phyloP scores from a whole-genome alignment of 2,888 invertebrate genomes.

The Sesamia inferens region DNA sequence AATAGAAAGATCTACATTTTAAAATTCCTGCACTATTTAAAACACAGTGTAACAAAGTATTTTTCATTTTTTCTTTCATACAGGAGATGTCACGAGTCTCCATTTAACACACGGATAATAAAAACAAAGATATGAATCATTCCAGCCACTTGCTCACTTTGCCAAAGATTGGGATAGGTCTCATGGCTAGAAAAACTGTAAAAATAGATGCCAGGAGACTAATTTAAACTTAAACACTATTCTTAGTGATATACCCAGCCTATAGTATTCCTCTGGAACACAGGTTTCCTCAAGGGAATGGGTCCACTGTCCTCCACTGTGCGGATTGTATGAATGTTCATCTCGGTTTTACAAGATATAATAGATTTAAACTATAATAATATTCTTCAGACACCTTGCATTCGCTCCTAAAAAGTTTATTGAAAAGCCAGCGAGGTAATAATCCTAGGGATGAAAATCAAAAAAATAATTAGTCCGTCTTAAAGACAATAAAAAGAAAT shows the following conservation, averaged over 20 bases:
- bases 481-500: too few species aligned
- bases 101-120: neutral
- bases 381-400: neutral
- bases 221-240: neutral
- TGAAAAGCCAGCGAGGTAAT: too few species aligned
- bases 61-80: conserved; percentile 12
- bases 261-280: neutral
- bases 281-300: neutral
- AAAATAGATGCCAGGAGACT: neutral
- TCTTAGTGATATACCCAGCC: neutral
- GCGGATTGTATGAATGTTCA: neutral
- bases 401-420: neutral
- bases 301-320: neutral
- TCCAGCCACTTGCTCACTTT: conserved; percentile 1
- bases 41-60: conserved; percentile 2
- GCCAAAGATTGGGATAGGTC: neutral
- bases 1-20: neutral
- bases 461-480: too few species aligned
- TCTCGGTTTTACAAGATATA: neutral
- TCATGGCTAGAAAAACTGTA: neutral
- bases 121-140: conserved; percentile 43
- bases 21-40: conserved; percentile 14
- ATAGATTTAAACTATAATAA: neutral
- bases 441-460: too few species aligned
- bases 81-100: conserved; percentile 4